phyloP scores from a whole-genome alignment of 2,888 invertebrate genomes.

The Atethmia centrago region DNA sequence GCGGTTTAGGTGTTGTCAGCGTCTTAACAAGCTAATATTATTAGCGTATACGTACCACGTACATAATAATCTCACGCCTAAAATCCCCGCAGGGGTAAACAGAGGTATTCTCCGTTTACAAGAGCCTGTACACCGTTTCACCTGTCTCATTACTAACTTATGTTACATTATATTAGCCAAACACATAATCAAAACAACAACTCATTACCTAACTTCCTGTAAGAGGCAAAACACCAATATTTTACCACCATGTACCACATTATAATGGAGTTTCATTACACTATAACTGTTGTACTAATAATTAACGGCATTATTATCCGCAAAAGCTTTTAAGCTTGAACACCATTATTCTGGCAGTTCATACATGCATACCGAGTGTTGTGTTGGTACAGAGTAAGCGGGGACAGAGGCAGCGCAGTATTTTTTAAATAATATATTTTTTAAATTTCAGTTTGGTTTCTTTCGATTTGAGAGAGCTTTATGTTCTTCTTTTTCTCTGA shows the following conservation, averaged over 20 bases:
- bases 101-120: too few species aligned
- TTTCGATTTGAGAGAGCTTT: background rate
- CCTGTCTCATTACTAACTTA: too few species aligned
- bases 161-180: conserved; percentile 2
- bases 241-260: conserved; percentile 41
- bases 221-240: conserved; percentile 54
- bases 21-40: too few species aligned
- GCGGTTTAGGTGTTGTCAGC: too few species aligned
- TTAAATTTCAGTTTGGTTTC: background rate
- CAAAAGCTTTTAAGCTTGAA: conserved; percentile 83
- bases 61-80: too few species aligned
- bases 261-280: conserved; percentile 75
- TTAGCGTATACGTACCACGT: too few species aligned
- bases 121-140: background rate
- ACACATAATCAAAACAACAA: conserved; percentile 28
- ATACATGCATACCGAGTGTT: conserved; percentile 61
- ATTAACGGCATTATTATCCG: conserved; percentile 81
- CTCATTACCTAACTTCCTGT: conserved; percentile 47
- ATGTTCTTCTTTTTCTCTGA: background rate
- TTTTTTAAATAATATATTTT: too few species aligned
- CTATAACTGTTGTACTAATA: conserved; percentile 74
- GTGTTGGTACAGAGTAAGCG: conserved; percentile 30
- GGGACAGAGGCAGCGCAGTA: conserved; percentile 9
- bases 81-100: too few species aligned
- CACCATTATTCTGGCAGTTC: conserved; percentile 74